A percentile compares a stretch with the other conserved stretches of the same genome.
These are phyloP conservation scores for Amphipoea oculea DNA, from an alignment of 2,888 invertebrate genomes.

Conservation along the genomic window DNA sequence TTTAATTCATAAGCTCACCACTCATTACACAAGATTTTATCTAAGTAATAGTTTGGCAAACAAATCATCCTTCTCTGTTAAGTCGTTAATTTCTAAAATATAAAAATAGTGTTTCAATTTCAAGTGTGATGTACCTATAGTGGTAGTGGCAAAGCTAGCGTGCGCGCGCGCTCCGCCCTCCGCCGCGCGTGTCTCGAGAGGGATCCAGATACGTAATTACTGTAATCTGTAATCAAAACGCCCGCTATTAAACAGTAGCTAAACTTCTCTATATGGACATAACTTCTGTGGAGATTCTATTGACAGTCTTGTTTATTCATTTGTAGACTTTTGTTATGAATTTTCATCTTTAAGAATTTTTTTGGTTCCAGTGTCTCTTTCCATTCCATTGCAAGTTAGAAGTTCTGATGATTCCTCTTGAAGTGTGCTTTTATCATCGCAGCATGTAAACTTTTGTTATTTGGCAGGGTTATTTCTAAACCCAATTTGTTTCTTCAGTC, in stretches of 20 bases:
- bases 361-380: not conserved
- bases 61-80: not conserved
- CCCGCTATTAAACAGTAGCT: constrained; percentile 82
- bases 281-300: constrained; percentile 56
- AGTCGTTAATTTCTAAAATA: not conserved
- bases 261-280: constrained; percentile 60
- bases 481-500: no score
- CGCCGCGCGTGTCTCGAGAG: constrained; percentile 63
- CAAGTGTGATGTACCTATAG: constrained; percentile 23
- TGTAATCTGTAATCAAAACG: constrained; percentile 80
- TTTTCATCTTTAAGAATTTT: not conserved
- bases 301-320: not conserved
- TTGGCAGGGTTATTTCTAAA: not conserved
- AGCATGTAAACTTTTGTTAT: not conserved
- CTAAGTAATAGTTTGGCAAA: not conserved
- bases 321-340: not conserved
- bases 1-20: not conserved
- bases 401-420: not conserved
- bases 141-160: constrained; percentile 52
- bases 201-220: constrained; percentile 76
- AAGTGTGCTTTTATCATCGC: not conserved
- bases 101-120: constrained; percentile 13
- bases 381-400: not conserved
- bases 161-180: constrained; percentile 66
- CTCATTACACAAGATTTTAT: not conserved